A percentile compares a stretch with the other conserved stretches of the same genome.
Conservation (phyloP, 2,113 vertebrate genomes). For the Chaenogobius annularis region DNA sequence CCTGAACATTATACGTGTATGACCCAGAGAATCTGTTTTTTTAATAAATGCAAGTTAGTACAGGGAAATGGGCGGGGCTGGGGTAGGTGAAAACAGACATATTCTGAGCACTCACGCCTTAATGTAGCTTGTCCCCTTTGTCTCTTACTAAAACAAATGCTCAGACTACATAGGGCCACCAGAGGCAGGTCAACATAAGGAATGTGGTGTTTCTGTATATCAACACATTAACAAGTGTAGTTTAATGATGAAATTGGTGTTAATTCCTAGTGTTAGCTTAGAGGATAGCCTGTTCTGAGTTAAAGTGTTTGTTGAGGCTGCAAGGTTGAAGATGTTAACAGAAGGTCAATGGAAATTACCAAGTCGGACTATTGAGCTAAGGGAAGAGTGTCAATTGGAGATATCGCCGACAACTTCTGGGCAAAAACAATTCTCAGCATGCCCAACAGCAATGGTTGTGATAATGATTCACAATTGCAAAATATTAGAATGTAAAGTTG, state of each 20-base stretch:
- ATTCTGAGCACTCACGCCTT: no score
- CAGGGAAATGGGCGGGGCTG: no score
- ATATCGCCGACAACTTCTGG: not conserved
- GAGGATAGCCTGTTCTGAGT: not conserved
- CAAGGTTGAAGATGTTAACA: conserved; percentile 5
- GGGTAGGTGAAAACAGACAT: no score
- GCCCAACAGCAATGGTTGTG: not conserved
- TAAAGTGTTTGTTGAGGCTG: not conserved
- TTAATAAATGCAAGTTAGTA: no score
- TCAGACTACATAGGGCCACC: no score
- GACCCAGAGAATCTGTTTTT: no score
- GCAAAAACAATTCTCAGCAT: not conserved
- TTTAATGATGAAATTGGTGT: not conserved
- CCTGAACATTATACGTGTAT: no score
- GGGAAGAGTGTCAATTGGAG: not conserved
- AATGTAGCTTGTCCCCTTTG: no score
- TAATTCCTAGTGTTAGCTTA: not conserved
- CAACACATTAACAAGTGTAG: not conserved
- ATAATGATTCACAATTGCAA: not conserved
- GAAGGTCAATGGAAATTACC: not conserved
- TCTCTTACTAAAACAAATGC: no score
- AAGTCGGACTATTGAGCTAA: not conserved
- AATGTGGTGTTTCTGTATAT: not conserved
- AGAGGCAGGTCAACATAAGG: not conserved
- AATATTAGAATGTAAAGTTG: no score